Evolutionary conservation across 2,113 vertebrate species (phyloP).

Genomic region (Dunckerocampus dactyliophorus): DNA sequence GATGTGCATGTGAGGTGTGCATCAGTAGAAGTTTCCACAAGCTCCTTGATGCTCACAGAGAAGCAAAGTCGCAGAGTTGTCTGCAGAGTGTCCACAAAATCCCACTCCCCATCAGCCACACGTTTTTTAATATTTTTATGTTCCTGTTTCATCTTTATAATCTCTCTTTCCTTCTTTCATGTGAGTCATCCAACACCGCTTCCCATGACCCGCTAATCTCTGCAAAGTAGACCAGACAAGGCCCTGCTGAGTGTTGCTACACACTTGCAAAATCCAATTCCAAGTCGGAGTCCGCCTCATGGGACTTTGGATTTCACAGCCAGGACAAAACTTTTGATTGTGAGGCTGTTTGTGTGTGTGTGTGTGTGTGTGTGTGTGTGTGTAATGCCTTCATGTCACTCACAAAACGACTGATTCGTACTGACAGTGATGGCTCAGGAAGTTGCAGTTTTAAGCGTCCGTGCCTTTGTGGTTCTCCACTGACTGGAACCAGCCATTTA

Average conservation of each 20-base stretch:
- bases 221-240: conserved; percentile 30
- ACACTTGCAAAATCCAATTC: conserved; percentile 35
- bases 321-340: background rate
- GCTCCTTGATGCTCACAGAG: conserved; percentile 7
- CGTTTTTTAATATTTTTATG: conserved; percentile 23
- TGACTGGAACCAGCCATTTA: background rate
- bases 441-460: background rate
- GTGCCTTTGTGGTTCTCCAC: background rate
- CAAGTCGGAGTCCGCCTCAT: conserved; percentile 14
- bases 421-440: background rate
- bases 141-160: conserved; percentile 36
- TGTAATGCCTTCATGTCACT: background rate
- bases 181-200: conserved; percentile 27
- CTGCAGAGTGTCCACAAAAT: conserved; percentile 34
- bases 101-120: conserved; percentile 22
- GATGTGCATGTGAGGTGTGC: background rate
- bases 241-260: conserved; percentile 24
- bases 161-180: conserved; percentile 26
- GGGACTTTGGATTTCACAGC: conserved; percentile 19
- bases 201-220: conserved; percentile 37
- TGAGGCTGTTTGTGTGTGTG: background rate
- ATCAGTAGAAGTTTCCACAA: background rate
- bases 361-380: background rate
- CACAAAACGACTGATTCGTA: background rate
- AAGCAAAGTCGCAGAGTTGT: conserved; percentile 25